Base-by-base conservation (phyloP, 1,140 invertebrate genomes). In the Caenorhabditis inopinata region DNA sequence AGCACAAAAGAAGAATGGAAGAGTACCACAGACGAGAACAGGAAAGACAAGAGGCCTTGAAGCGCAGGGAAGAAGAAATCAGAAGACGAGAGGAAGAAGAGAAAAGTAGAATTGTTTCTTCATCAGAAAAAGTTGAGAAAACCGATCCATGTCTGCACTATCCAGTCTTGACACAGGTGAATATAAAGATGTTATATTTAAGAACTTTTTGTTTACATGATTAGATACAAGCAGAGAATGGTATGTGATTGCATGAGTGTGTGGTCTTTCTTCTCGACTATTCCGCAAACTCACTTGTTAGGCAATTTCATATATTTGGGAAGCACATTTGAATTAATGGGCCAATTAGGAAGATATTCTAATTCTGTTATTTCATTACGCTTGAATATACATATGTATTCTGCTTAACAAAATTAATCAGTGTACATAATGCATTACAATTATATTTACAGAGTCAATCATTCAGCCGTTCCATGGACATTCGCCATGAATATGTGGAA, bases 1-100 rank as follows among this genome's bases (percentile, higher is more conserved):
- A 78, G 32, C 58, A 68, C n/a, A 68, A 68, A 42, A 58, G 76
- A 38, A 38, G 49, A 62, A 58, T 42, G 32, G 76, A 78, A 16
- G 76, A 78, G n/a, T 51, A 78, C 16, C 32, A 53, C 9, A 23
- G 51, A 45, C 23, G 76, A 42, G 51, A 78, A 62, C 49, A 78
- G 21, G 76, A 78, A 25, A 18, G 76, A 46, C 76, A 53, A 45
- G 27, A 62, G 21, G 76, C 49, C 1, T 12, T 62, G 49, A 68
- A 42, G 23, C 32, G 58, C 12, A 12, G 58, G 23, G 58, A 68
- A 11, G 58, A 68, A 18, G 32, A 68, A 68, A 38, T 68, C 12
- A 68, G 42, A 29, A 38, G 58, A 68, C n/a, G 58, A 21, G 58
- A 68, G 16, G 58, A 68, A 12, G 48, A 53, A 7, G 58, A 68